Conservation (phyloP, 1,140 invertebrate species). For the Babylonia areolata region DNA sequence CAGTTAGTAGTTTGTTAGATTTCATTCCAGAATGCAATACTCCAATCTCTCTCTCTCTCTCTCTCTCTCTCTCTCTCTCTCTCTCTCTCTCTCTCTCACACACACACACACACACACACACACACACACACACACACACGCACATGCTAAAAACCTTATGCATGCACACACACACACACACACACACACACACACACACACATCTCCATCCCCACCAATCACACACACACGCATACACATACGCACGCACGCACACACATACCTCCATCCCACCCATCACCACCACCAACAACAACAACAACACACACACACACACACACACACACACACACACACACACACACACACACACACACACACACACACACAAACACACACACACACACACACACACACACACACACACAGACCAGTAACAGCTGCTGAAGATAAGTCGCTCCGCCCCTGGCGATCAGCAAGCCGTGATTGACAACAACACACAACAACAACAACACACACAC, state of each 20-base stretch:
- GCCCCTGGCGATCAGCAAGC: conserved; percentile 43
- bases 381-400: conserved; percentile 12
- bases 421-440: conserved; percentile 48
- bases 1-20: too few relatives aligned
- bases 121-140: not conserved
- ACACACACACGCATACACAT: not conserved
- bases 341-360: conserved; percentile 18
- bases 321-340: not conserved
- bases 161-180: not conserved
- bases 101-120: not conserved
- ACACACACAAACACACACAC: not conserved
- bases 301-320: not conserved
- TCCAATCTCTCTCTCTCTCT: too few relatives aligned
- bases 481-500: not conserved
- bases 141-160: not conserved
- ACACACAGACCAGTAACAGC: conserved; percentile 7
- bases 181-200: conserved; percentile 17
- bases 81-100: too few relatives aligned
- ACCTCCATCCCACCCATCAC: too few relatives aligned
- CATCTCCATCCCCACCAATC: too few relatives aligned
- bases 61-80: too few relatives aligned
- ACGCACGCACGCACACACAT: not conserved
- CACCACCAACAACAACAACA: too few relatives aligned
- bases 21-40: too few relatives aligned
- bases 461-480: conserved; percentile 41